phyloP scores from a whole-genome alignment of 2,797 vertebrate species.

The Erithacus rubecula region DNA sequence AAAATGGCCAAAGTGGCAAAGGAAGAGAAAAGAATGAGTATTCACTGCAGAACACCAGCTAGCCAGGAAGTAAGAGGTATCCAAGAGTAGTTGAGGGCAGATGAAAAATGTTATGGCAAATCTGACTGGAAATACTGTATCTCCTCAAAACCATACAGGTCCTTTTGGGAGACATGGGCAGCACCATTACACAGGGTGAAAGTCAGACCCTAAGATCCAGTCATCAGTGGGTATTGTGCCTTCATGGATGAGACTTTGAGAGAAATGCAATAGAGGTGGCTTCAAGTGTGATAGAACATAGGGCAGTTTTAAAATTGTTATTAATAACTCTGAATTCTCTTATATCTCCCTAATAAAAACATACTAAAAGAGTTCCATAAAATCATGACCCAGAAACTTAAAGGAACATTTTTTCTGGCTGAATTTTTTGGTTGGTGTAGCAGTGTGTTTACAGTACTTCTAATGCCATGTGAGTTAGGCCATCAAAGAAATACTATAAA shows the following conservation, averaged over 20 bases:
- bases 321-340: slow-evolving; percentile 1
- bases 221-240: neutral
- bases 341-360: neutral
- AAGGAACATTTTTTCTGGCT: neutral
- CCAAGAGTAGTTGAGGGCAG: neutral
- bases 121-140: neutral
- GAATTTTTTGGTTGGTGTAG: neutral
- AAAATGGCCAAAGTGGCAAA: neutral
- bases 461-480: slow-evolving; percentile 5
- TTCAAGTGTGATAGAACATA: neutral
- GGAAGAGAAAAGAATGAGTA: neutral
- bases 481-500: slow-evolving; percentile 38
- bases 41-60: neutral
- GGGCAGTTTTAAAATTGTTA: neutral
- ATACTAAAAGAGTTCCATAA: neutral
- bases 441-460: neutral
- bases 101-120: neutral
- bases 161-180: neutral
- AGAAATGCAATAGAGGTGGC: neutral
- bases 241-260: neutral
- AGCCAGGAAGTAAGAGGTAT: neutral
- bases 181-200: neutral
- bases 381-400: neutral
- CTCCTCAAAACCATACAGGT: neutral
- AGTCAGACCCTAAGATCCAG: neutral